These are phyloP conservation scores for Tursiops truncatus DNA, from an alignment of 2,113 vertebrate species.

Conservation along the genomic window DNA sequence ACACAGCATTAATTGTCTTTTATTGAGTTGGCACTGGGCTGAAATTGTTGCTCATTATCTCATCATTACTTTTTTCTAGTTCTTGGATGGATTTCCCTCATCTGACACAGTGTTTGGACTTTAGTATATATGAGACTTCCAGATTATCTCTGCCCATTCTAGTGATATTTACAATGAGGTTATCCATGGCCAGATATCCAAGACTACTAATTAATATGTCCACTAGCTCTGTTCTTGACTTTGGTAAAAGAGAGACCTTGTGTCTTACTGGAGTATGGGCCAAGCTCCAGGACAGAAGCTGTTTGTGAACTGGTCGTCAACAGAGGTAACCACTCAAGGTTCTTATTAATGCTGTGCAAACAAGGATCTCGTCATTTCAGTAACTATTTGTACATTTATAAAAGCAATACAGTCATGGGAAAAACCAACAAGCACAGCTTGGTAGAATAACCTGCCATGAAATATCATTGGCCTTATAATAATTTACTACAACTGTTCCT, in stretches of 20 bases:
- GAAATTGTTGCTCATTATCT: background rate
- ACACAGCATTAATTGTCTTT: conserved; percentile 78
- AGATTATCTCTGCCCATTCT: background rate
- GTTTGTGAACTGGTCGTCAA: background rate
- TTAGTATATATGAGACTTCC: background rate
- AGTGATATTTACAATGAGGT: background rate
- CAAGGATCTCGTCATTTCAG: conserved; percentile 83
- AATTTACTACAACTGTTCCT: conserved; percentile 90
- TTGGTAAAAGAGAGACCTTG: conserved; percentile 2
- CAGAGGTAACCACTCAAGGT: background rate
- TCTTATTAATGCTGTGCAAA: conserved; percentile 78
- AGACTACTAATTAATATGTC: background rate
- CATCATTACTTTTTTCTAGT: background rate
- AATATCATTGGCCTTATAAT: conserved; percentile 88
- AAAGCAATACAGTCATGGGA: conserved; percentile 82
- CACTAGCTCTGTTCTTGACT: conserved; percentile 6
- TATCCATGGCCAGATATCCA: background rate
- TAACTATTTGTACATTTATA: conserved; percentile 83
- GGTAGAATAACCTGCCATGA: conserved; percentile 85
- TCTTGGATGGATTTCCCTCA: conserved; percentile 2
- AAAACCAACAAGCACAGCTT: conserved; percentile 90
- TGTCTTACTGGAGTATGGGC: background rate
- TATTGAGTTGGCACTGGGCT: conserved; percentile 23
- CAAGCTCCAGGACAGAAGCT: conserved; percentile 30
- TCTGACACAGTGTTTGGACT: background rate